Conservation (phyloP, 1,140 invertebrate species). For the Nylanderia fulva region DNA sequence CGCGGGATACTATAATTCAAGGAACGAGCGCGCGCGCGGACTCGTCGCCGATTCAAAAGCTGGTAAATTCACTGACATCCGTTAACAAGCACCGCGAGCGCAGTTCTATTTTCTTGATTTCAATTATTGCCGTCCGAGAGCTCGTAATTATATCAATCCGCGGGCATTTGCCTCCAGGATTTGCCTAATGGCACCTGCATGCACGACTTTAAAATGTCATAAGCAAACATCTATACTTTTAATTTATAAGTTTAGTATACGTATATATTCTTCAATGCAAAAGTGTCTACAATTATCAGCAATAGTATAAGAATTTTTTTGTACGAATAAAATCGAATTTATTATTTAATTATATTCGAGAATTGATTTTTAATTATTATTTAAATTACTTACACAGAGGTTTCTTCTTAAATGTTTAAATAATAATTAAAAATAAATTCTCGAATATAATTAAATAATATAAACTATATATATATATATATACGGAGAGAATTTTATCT, state of each 20-base stretch:
- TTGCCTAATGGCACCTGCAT: neutral
- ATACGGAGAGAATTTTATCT: no score
- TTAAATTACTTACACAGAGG: no score
- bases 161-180: neutral
- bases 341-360: neutral
- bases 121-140: neutral
- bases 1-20: conserved; percentile 44
- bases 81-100: conserved; percentile 24
- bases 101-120: conserved; percentile 38
- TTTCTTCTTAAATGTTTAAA: no score
- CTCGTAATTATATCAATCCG: conserved; percentile 8
- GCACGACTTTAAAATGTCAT: neutral
- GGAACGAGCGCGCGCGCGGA: neutral
- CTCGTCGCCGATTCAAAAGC: conserved; percentile 30
- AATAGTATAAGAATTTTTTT: neutral
- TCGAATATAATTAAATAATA: neutral
- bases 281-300: neutral
- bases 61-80: conserved; percentile 28
- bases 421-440: neutral
- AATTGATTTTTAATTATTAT: neutral
- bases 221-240: neutral
- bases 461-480: no score
- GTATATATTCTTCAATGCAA: neutral
- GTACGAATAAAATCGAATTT: no score
- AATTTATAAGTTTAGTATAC: neutral